Evolutionary conservation across 2,113 vertebrate species (phyloP).

Genomic region (Peromyscus californicus): DNA sequence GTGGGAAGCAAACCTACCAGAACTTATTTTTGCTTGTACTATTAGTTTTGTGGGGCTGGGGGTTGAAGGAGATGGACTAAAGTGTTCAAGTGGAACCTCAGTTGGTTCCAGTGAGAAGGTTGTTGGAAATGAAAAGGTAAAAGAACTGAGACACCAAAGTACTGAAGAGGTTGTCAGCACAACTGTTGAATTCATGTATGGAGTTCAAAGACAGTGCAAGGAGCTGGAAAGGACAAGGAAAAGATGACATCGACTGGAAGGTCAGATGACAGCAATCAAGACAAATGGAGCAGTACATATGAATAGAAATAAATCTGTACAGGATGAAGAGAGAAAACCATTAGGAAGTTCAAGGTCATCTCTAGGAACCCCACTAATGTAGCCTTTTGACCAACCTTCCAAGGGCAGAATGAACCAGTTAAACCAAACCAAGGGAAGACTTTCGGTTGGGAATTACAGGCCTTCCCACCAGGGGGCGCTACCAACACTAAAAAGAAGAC

Average conservation of each 20-base stretch:
- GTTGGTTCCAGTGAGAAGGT: neutral
- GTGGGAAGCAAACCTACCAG: neutral
- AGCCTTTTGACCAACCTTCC: neutral
- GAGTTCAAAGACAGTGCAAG: conserved; percentile 1
- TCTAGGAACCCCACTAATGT: neutral
- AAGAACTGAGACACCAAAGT: neutral
- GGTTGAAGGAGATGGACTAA: neutral
- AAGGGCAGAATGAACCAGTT: neutral
- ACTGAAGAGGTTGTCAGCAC: neutral
- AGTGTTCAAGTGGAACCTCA: neutral
- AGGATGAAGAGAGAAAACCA: neutral
- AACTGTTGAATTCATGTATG: neutral
- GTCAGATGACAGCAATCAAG: neutral
- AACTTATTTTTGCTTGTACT: neutral
- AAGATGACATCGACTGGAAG: neutral
- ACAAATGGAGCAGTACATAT: neutral
- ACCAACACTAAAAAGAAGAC: neutral
- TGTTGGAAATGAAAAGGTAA: neutral
- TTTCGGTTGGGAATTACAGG: conserved; percentile 13
- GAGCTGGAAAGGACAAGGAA: neutral
- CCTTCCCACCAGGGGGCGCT: conserved; percentile 46
- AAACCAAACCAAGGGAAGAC: neutral
- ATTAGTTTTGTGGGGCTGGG: neutral
- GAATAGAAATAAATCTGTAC: conserved; percentile 24
- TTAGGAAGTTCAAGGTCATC: conserved; percentile 8